phyloP scores from a whole-genome alignment of 2,113 vertebrate species.

The Calypte anna region DNA sequence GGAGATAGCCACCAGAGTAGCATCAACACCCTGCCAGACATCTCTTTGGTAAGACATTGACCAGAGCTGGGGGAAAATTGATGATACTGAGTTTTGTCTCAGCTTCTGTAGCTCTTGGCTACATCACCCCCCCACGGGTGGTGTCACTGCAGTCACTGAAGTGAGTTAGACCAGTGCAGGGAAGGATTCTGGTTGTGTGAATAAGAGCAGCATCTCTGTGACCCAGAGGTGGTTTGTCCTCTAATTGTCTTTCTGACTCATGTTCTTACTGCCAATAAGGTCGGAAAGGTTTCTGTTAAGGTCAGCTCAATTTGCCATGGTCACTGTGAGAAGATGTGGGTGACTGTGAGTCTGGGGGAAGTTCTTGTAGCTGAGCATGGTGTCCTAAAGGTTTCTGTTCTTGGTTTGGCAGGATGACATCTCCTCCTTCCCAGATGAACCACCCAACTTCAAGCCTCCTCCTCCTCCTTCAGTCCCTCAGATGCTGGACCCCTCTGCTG shows the following conservation, averaged over 20 bases:
- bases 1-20: slow-evolving; percentile 78
- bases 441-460: slow-evolving; percentile 85
- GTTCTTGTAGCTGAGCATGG: fast-evolving
- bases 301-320: fast-evolving
- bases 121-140: fast-evolving
- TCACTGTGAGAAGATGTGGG: not conserved
- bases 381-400: slow-evolving; percentile 31
- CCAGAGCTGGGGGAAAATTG: not conserved
- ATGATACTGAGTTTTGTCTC: not conserved
- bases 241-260: not conserved
- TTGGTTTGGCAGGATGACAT: slow-evolving; percentile 87
- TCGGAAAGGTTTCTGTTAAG: not conserved
- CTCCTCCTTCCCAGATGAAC: slow-evolving; percentile 81
- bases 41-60: slow-evolving; percentile 89
- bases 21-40: slow-evolving; percentile 84
- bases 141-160: not conserved
- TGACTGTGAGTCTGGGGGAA: not conserved
- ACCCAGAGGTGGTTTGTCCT: not conserved
- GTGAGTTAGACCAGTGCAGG: not conserved
- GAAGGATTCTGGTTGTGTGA: not conserved
- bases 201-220: not conserved
- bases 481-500: slow-evolving; percentile 26
- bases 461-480: slow-evolving; percentile 74
- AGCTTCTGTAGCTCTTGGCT: not conserved
- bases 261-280: fast-evolving